Evolutionary conservation across 2,113 vertebrate genomes (phyloP).

Genomic region (Deroptyus accipitrinus): DNA sequence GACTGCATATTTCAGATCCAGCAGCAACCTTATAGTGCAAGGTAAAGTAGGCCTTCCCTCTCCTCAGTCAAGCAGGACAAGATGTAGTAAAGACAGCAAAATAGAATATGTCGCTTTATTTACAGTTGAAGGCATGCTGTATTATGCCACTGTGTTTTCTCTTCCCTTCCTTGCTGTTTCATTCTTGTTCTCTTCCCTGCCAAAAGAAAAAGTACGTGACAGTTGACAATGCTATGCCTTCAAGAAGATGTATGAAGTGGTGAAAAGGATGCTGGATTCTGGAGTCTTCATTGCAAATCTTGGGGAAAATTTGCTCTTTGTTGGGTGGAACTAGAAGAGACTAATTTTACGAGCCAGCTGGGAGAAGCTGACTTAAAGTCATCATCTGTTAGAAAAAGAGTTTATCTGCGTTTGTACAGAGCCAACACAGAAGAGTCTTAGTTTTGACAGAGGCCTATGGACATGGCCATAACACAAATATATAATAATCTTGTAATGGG

Average conservation of each 20-base stretch:
- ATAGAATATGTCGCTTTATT: background rate
- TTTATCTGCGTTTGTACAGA: conserved; percentile 7
- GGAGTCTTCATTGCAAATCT: background rate
- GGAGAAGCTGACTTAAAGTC: conserved; percentile 23
- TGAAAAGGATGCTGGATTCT: background rate
- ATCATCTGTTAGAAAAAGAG: background rate
- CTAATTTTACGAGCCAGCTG: background rate
- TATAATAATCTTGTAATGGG: background rate
- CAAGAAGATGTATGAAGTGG: background rate
- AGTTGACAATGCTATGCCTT: background rate
- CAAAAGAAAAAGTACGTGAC: background rate
- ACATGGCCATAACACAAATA: background rate
- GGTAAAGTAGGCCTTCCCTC: background rate
- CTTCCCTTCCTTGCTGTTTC: background rate
- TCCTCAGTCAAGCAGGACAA: background rate
- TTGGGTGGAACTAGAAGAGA: background rate
- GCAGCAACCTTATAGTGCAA: background rate
- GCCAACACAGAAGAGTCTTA: background rate
- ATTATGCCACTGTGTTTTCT: background rate
- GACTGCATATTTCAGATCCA: background rate
- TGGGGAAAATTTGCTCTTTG: background rate
- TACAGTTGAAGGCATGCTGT: background rate
- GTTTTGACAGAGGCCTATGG: background rate
- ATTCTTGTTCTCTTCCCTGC: background rate
- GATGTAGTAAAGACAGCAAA: background rate